A percentile compares a stretch with the other conserved stretches of the same genome.
phyloP scores from a whole-genome alignment of 2,113 vertebrate genomes.

The Platichthys stellatus region DNA sequence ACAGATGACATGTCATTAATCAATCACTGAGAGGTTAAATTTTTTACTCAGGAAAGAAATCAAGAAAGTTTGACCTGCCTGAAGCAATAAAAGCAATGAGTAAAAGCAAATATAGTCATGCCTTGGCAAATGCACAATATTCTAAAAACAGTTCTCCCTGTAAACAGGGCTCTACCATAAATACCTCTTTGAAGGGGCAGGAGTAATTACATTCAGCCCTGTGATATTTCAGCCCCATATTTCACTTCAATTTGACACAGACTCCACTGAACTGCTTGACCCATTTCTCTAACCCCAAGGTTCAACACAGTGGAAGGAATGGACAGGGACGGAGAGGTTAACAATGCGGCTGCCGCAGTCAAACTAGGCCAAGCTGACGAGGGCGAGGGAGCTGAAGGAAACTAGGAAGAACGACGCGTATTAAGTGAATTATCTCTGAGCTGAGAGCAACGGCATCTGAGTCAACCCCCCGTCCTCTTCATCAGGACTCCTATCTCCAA shows the following conservation, averaged over 20 bases:
- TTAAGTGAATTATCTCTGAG: slow-evolving; percentile 72
- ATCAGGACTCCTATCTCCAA: slow-evolving; percentile 42
- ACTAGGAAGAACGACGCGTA: slow-evolving; percentile 55
- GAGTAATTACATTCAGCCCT: slow-evolving; percentile 39
- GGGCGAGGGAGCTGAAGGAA: slow-evolving; percentile 34
- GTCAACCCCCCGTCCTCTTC: slow-evolving; percentile 19
- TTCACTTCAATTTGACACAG: slow-evolving; percentile 63
- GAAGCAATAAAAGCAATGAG: slow-evolving; percentile 15
- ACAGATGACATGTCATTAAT: slow-evolving; percentile 51
- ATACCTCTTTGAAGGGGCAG: slow-evolving; percentile 29
- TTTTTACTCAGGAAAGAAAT: slow-evolving; percentile 12
- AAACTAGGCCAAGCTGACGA: slow-evolving; percentile 57
- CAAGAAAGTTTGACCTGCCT: slow-evolving; percentile 28
- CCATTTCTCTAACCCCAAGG: slow-evolving; percentile 61
- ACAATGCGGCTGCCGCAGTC: slow-evolving; percentile 44
- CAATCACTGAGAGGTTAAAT: slow-evolving; percentile 25
- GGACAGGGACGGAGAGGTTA: slow-evolving; percentile 46
- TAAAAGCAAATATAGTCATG: slow-evolving; percentile 20
- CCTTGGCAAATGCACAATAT: slow-evolving; percentile 4
- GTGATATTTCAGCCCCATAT: slow-evolving; percentile 45
- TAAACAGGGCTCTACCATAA: slow-evolving; percentile 36
- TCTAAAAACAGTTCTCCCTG: slow-evolving; percentile 19
- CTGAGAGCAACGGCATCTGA: slow-evolving; percentile 46
- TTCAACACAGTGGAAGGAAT: slow-evolving; percentile 44
- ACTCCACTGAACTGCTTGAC: slow-evolving; percentile 61